These are phyloP conservation scores for Dendroctonus ponderosae DNA, from an alignment of 1,140 invertebrate genomes.

Conservation along the genomic window DNA sequence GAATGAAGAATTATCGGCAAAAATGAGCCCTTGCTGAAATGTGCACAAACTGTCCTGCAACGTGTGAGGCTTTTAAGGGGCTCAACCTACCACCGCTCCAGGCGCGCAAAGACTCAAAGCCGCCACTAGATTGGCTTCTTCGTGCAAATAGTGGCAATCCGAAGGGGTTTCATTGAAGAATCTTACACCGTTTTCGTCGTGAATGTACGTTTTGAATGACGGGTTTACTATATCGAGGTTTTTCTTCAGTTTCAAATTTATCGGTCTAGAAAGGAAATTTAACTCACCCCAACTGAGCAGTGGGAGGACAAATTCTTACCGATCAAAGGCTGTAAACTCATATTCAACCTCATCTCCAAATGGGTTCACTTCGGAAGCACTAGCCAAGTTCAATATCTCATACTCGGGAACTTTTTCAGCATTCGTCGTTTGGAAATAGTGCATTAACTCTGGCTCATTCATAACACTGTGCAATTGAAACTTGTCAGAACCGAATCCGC, in stretches of 20 bases:
- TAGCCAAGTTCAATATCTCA: conserved; percentile 42
- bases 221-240: conserved; percentile 54
- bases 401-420: conserved; percentile 40
- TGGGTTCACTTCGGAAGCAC: conserved; percentile 19
- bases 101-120: conserved; percentile 57
- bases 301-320: conserved; percentile 31
- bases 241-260: conserved; percentile 52
- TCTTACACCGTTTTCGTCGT: conserved; percentile 41
- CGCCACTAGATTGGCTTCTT: conserved; percentile 50
- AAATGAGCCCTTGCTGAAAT: conserved; percentile 60
- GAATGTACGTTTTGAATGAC: conserved; percentile 53
- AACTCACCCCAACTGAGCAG: neutral
- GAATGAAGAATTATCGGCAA: conserved; percentile 62
- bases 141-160: conserved; percentile 57
- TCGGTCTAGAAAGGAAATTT: conserved; percentile 39
- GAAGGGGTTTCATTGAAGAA: conserved; percentile 42
- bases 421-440: conserved; percentile 43
- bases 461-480: conserved; percentile 37
- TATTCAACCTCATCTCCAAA: conserved; percentile 35
- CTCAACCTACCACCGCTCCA: conserved; percentile 51
- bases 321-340: conserved; percentile 43
- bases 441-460: conserved; percentile 39
- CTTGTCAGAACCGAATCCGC: neutral
- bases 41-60: neutral
- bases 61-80: neutral